Percentiles rank a stretch among this genome's conserved stretches.
Evolutionary conservation across 1,140 invertebrate species (phyloP).

Genomic region (Bemisia tabaci): DNA sequence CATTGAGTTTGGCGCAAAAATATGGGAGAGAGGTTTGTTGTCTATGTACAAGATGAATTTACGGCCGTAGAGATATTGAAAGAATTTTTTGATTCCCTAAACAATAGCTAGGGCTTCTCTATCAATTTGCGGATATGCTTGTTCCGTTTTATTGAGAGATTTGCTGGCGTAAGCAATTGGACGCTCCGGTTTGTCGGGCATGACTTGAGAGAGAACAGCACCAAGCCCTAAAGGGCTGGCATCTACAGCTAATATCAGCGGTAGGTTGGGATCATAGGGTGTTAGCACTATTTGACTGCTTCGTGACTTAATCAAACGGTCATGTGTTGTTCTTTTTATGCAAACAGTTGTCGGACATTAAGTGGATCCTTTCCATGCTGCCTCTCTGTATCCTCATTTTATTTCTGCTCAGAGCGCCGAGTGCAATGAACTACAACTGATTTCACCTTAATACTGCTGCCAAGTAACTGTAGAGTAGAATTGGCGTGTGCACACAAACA

Average conservation of each 20-base stretch:
- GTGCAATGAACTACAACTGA: too few relatives aligned
- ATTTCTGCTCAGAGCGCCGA: too few relatives aligned
- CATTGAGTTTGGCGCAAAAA: conserved; percentile 25
- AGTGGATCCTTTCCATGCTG: too few relatives aligned
- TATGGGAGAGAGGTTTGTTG: conserved; percentile 12
- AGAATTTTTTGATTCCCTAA: conserved; percentile 31
- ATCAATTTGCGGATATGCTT: conserved; percentile 33
- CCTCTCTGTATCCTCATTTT: too few relatives aligned
- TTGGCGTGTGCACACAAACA: too few relatives aligned
- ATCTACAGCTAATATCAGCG: conserved; percentile 24
- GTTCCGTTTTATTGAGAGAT: conserved; percentile 23
- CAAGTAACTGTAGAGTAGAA: too few relatives aligned
- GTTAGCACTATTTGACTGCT: too few relatives aligned
- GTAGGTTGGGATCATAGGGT: conserved; percentile 23
- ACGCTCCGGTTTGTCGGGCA: conserved; percentile 21
- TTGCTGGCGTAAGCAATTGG: conserved; percentile 29
- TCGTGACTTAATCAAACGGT: too few relatives aligned
- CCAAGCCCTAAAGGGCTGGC: conserved; percentile 27
- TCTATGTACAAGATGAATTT: conserved; percentile 12
- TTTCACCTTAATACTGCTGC: too few relatives aligned
- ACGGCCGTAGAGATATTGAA: conserved; percentile 21
- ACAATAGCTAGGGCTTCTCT: too few relatives aligned
- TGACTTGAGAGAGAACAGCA: conserved; percentile 26
- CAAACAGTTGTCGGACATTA: too few relatives aligned
- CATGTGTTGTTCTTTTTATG: too few relatives aligned